Evolutionary conservation across 2,888 invertebrate species (phyloP), one percentile per base, ranked within the genome.

Genomic region (Romanomermis culicivorax): DNA sequence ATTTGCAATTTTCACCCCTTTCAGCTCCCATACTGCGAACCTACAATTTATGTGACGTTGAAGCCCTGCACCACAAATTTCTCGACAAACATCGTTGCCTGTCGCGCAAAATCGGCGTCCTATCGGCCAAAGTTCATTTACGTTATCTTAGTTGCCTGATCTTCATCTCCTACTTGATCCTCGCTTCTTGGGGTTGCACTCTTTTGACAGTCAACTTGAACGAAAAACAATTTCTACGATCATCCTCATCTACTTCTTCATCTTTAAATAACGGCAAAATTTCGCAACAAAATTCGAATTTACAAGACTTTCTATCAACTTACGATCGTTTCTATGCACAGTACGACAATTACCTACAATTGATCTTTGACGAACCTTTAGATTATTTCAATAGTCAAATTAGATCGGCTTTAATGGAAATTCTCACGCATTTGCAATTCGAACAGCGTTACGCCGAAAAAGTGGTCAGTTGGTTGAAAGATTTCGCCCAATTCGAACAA

Each of bases 401-500:
- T 4, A 14, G 51, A 3, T 26, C 25, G 2, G 17, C 48, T 26
- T 42, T 57, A 20, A 25, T 51, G 24, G 47, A 26, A 4, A 11
- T 55, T 48, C 29, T 55, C 25, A 43, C 45, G 2, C 55, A 51
- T 49, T 50, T 52, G 2, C 29, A 57, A 29, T 29, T 27, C 24
- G 52, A 61, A 7, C 58, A 64, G 24, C 61, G 64, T 14, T 63
- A 61, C 53, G 68, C 66, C 3, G 58, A 59, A 3, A 57, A 64
- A 36, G 60, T 62, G 2, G 61, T 64, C 50, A 63, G 61, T 51
- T 67, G 67, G 67, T 58, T 67, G 47, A 56, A 57, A 7, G 67
- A 68, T 51, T 67, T 66, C 48, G 61, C 57, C 20, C 60, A 63
- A 53, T 67, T 67, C 59, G 64, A 67, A 55, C 61, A 62, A 42